Percentiles rank a stretch among this genome's conserved stretches.
Conservation (phyloP, 64 coral and sea anemone species). For the Montipora foliosa region DNA sequence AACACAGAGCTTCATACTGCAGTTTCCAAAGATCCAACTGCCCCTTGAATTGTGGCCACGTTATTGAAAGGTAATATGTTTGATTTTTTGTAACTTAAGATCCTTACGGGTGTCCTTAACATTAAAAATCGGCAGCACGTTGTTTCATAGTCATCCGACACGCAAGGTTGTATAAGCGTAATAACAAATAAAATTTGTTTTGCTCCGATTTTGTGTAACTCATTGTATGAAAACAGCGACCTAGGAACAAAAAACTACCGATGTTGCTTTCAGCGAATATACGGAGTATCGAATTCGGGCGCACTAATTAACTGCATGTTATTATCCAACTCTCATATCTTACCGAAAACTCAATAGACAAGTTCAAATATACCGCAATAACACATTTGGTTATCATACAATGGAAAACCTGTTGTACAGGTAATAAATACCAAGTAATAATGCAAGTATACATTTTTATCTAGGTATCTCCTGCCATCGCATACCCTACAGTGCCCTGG, state of each 20-base stretch:
- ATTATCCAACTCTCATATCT: background rate
- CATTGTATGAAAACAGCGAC: background rate
- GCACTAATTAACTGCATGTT: background rate
- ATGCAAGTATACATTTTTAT: too few species aligned
- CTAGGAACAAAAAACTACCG: background rate
- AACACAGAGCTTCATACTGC: background rate
- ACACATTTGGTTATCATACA: background rate
- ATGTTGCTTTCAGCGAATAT: background rate
- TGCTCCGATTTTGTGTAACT: background rate
- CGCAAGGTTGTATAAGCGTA: background rate
- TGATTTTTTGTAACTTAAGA: background rate
- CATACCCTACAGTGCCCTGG: too few species aligned
- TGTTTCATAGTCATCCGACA: background rate
- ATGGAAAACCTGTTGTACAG: background rate
- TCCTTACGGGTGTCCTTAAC: background rate
- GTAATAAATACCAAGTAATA: too few species aligned
- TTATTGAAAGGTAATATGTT: background rate
- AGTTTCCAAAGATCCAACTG: background rate
- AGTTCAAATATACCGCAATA: background rate
- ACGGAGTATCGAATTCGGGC: background rate
- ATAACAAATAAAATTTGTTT: background rate
- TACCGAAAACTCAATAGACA: background rate
- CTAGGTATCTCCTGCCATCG: too few species aligned
- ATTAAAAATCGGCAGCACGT: background rate
- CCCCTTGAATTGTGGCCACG: background rate